phyloP scores from a whole-genome alignment of 2,113 vertebrate species.

The Oxygymnocypris stewartii region DNA sequence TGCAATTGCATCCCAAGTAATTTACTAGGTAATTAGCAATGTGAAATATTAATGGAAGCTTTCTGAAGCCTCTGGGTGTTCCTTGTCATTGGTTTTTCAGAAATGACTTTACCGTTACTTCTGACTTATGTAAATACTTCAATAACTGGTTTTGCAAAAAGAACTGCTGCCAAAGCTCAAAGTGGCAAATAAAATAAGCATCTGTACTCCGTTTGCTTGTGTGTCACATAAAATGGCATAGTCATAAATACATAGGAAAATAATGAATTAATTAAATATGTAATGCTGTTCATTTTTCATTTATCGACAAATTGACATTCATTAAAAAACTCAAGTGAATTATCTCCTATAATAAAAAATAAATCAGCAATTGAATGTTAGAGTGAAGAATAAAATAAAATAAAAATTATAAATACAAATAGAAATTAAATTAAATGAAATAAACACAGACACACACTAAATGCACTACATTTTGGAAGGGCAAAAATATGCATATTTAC shows the following conservation, averaged over 20 bases:
- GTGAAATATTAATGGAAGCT: slow-evolving; percentile 63
- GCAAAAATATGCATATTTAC: no score
- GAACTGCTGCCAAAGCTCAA: not conserved
- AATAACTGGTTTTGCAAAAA: not conserved
- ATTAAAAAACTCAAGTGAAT: not conserved
- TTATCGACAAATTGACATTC: not conserved
- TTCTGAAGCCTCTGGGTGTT: slow-evolving; percentile 41
- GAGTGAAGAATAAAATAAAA: not conserved
- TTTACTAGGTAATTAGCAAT: slow-evolving; percentile 62
- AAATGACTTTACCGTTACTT: slow-evolving; percentile 58
- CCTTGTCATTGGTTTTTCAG: slow-evolving; percentile 50
- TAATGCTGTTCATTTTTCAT: not conserved
- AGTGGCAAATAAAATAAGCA: not conserved
- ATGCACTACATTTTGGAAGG: no score
- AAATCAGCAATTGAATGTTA: not conserved
- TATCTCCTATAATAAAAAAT: not conserved
- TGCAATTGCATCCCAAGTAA: slow-evolving; percentile 53
- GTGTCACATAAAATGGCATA: not conserved
- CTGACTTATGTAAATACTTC: slow-evolving; percentile 35
- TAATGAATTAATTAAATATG: not conserved
- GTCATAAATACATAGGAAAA: not conserved
- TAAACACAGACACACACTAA: no score
- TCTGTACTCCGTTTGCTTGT: not conserved
- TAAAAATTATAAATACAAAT: no score
- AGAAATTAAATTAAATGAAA: no score